phyloP scores from a whole-genome alignment of 2,113 vertebrate species.

The Ageneiosus marmoratus region DNA sequence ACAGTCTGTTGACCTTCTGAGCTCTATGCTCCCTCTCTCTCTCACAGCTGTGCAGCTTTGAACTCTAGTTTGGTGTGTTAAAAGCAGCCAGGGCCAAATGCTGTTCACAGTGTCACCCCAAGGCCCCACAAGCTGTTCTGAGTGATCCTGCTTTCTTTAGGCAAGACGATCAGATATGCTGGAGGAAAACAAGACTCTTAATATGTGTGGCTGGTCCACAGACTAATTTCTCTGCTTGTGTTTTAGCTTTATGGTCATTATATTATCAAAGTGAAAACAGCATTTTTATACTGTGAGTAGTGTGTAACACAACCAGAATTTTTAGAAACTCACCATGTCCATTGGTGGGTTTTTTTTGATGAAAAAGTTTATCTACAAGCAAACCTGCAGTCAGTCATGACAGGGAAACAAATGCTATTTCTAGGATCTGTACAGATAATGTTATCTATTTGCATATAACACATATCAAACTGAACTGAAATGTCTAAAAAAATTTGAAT shows the following conservation, averaged over 20 bases:
- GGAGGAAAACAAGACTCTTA: slow-evolving; percentile 43
- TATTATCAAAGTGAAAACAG: slow-evolving; percentile 2
- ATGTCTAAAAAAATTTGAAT: background rate
- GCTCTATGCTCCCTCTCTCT: slow-evolving; percentile 48
- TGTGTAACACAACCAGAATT: background rate
- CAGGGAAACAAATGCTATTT: too few species aligned
- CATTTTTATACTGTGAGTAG: background rate
- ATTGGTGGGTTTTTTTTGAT: background rate
- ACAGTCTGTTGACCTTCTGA: slow-evolving; percentile 70
- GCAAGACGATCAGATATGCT: slow-evolving; percentile 49
- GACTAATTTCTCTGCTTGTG: slow-evolving; percentile 4
- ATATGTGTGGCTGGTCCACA: slow-evolving; percentile 33
- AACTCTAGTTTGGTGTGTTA: slow-evolving; percentile 58
- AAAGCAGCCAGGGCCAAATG: slow-evolving; percentile 61
- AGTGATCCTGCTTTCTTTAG: slow-evolving; percentile 42
- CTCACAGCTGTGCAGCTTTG: slow-evolving; percentile 68
- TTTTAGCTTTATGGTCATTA: slow-evolving; percentile 30
- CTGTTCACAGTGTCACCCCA: slow-evolving; percentile 37
- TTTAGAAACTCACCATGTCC: background rate
- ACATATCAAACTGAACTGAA: background rate
- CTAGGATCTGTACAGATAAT: background rate
- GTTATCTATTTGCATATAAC: background rate
- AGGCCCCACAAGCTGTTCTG: slow-evolving; percentile 58
- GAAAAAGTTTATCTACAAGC: background rate
- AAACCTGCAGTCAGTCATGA: background rate